A percentile compares a stretch with the other conserved stretches of the same genome.
Conservation (phyloP, 2,888 invertebrate genomes). For the Chloroclystis v-ata region DNA sequence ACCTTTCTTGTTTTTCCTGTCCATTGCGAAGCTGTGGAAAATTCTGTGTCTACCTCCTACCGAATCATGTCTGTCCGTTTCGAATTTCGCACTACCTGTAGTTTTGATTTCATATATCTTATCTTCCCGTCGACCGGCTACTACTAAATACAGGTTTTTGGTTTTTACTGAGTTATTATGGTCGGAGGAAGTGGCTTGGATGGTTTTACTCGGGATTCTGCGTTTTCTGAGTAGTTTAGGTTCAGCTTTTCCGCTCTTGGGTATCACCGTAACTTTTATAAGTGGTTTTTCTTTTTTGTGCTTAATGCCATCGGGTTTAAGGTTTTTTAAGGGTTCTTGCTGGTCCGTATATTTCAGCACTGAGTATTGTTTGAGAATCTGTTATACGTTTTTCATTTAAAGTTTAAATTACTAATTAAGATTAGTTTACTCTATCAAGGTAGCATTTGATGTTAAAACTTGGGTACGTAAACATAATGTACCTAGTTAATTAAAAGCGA, state of each 20-base stretch:
- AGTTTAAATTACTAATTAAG: too few relatives aligned
- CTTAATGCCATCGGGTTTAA: not conserved
- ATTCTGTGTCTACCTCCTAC: slow-evolving; percentile 36
- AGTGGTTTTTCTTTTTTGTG: slow-evolving; percentile 36
- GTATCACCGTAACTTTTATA: slow-evolving; percentile 54
- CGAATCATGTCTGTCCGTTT: slow-evolving; percentile 39
- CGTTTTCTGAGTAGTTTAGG: slow-evolving; percentile 26
- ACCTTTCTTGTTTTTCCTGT: slow-evolving; percentile 37
- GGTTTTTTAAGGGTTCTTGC: not conserved
- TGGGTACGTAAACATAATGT: too few relatives aligned
- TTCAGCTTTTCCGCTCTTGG: slow-evolving; percentile 37
- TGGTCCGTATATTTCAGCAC: slow-evolving; percentile 28
- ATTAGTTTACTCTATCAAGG: too few relatives aligned
- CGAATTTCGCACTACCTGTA: slow-evolving; percentile 46
- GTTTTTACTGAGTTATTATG: slow-evolving; percentile 45
- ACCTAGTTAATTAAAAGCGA: not conserved
- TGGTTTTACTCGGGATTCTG: slow-evolving; percentile 31
- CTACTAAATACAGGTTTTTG: slow-evolving; percentile 44
- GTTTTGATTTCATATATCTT: slow-evolving; percentile 53
- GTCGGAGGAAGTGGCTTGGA: slow-evolving; percentile 44
- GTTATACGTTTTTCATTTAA: slow-evolving; percentile 10
- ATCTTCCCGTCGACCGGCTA: slow-evolving; percentile 42
- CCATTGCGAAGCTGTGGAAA: slow-evolving; percentile 50
- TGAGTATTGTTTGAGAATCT: slow-evolving; percentile 41
- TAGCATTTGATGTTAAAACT: too few relatives aligned